phyloP scores from a whole-genome alignment of 2,888 invertebrate genomes.

The Macaria notata region DNA sequence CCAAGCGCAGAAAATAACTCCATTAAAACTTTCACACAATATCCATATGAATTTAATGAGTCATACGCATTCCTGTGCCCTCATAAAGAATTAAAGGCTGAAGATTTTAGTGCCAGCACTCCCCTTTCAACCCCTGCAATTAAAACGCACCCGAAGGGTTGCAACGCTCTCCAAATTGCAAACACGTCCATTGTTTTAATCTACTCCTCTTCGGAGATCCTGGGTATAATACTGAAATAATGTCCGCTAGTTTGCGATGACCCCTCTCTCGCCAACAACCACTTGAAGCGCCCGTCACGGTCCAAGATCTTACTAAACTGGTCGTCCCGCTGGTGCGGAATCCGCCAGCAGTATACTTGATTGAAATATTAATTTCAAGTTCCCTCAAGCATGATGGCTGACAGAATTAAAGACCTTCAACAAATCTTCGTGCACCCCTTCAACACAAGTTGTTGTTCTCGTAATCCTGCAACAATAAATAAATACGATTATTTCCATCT shows the following conservation, averaged over 20 bases:
- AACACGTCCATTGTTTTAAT: conserved; percentile 81
- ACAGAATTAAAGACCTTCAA: conserved; percentile 27
- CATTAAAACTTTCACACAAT: conserved; percentile 39
- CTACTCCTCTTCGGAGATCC: conserved; percentile 61
- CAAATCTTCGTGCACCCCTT: conserved; percentile 15
- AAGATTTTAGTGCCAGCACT: conserved; percentile 54
- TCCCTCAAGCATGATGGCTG: conserved; percentile 32
- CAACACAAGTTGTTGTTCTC: conserved; percentile 1
- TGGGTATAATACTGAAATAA: conserved; percentile 62
- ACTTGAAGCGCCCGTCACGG: conserved; percentile 24
- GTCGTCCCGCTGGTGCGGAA: conserved; percentile 46
- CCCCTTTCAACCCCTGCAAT: conserved; percentile 69
- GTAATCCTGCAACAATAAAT: conserved; percentile 2
- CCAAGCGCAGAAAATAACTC: no score
- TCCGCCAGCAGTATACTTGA: conserved; percentile 58
- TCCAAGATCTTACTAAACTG: conserved; percentile 45
- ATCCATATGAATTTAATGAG: conserved; percentile 59
- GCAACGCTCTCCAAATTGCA: conserved; percentile 74
- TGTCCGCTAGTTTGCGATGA: conserved; percentile 50
- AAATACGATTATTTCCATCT: conserved; percentile 7
- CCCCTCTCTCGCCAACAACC: conserved; percentile 31
- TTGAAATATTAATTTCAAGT: conserved; percentile 70
- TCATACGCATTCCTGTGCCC: conserved; percentile 48
- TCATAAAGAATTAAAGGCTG: conserved; percentile 55
- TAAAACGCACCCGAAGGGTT: conserved; percentile 79